phyloP scores from a whole-genome alignment of 1,140 invertebrate genomes.

The Acyrthosiphon pisum region DNA sequence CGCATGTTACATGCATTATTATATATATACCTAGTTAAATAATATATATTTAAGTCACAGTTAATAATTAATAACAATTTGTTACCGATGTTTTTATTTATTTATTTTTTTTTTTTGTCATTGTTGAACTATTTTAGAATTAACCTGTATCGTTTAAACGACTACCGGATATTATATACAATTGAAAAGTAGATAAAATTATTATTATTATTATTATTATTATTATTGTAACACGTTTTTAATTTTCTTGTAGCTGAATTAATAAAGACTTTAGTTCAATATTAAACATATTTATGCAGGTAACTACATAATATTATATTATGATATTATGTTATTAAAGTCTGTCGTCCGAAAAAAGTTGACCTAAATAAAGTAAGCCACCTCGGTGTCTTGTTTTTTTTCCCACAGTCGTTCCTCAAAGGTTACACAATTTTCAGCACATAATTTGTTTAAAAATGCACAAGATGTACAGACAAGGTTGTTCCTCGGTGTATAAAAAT shows the following conservation, averaged over 20 bases:
- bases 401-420: background rate
- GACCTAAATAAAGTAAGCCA: background rate
- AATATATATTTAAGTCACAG: constrained; percentile 40
- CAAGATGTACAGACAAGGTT: no score
- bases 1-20: background rate
- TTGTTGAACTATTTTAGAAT: constrained; percentile 25
- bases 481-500: no score
- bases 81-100: constrained; percentile 39
- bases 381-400: background rate
- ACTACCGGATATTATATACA: constrained; percentile 11
- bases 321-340: background rate
- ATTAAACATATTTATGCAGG: background rate
- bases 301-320: background rate
- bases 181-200: background rate
- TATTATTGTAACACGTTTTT: constrained; percentile 26
- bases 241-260: constrained; percentile 27
- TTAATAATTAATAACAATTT: constrained; percentile 35
- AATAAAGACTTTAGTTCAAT: constrained; percentile 17
- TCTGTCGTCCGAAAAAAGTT: background rate
- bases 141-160: background rate
- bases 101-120: constrained; percentile 22
- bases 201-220: background rate
- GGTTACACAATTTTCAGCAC: background rate
- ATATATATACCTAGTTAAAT: background rate
- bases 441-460: background rate